Percentiles rank a stretch among this genome's conserved stretches.
Conservation (phyloP, 2,888 invertebrate species). For the Apotomis betuletana region DNA sequence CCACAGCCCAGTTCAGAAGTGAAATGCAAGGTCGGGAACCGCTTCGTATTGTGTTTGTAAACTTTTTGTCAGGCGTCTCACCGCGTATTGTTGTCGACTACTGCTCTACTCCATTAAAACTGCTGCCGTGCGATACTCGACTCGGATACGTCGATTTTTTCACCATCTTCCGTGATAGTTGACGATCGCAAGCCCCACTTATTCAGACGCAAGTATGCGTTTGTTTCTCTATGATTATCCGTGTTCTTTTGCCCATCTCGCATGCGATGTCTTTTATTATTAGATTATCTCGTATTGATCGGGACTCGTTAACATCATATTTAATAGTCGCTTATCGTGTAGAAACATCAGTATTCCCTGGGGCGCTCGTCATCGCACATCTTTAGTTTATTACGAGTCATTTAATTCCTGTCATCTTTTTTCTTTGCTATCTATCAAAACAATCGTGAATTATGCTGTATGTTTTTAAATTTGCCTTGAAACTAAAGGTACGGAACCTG, state of each 20-base stretch:
- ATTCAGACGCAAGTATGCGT: slow-evolving; percentile 66
- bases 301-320: slow-evolving; percentile 14
- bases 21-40: slow-evolving; percentile 74
- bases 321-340: slow-evolving; percentile 16
- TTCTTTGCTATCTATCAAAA: neutral
- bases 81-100: slow-evolving; percentile 68
- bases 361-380: slow-evolving; percentile 16
- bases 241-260: slow-evolving; percentile 37
- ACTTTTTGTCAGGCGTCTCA: slow-evolving; percentile 76
- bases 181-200: slow-evolving; percentile 68
- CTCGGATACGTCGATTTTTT: slow-evolving; percentile 63
- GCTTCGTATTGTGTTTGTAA: slow-evolving; percentile 70
- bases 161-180: slow-evolving; percentile 66
- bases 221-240: slow-evolving; percentile 60
- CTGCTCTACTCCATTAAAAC: slow-evolving; percentile 72
- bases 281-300: slow-evolving; percentile 15
- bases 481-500: slow-evolving; percentile 45
- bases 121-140: slow-evolving; percentile 74
- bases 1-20: slow-evolving; percentile 72
- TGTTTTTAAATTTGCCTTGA: slow-evolving; percentile 14
- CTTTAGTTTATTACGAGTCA: neutral
- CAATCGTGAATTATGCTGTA: slow-evolving; percentile 6
- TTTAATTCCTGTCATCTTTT: slow-evolving; percentile 12
- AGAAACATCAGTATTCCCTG: slow-evolving; percentile 10
- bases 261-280: slow-evolving; percentile 23